These are phyloP conservation scores for Xenentodon cancila DNA, from an alignment of 2,797 vertebrate species.

Conservation along the genomic window DNA sequence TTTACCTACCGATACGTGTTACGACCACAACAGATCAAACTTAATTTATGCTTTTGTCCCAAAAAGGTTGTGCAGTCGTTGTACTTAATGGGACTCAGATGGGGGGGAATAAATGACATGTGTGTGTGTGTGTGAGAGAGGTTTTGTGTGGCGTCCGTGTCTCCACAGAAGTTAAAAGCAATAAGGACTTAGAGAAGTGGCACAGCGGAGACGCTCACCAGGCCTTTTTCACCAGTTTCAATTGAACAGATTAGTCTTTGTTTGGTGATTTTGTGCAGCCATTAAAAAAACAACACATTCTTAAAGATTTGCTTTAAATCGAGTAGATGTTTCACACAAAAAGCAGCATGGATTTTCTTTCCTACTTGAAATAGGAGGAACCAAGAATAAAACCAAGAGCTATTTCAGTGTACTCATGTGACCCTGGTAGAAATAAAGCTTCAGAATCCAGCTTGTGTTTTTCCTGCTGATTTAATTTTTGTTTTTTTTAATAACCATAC, in stretches of 20 bases:
- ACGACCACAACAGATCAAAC: slow-evolving; percentile 13
- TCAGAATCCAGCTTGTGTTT: not conserved
- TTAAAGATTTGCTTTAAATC: not conserved
- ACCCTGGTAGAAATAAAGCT: not conserved
- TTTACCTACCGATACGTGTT: not conserved
- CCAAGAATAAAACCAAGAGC: not conserved
- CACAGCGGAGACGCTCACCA: slow-evolving; percentile 1
- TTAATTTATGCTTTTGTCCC: slow-evolving; percentile 11
- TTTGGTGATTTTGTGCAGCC: not conserved
- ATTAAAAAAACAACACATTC: not conserved
- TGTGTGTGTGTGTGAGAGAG: not conserved
- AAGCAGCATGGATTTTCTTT: not conserved
- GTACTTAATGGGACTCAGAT: slow-evolving; percentile 1
- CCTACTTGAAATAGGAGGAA: too few relatives aligned
- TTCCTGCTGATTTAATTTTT: not conserved
- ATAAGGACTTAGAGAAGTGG: slow-evolving; percentile 1
- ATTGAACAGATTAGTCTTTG: not conserved
- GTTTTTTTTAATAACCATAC: not conserved
- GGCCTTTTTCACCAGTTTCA: not conserved
- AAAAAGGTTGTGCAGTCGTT: slow-evolving; percentile 6
- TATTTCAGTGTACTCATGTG: not conserved
- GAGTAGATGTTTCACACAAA: not conserved
- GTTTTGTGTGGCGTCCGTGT: slow-evolving; percentile 1
- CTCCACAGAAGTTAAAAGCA: not conserved
- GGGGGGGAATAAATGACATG: not conserved